Percentiles rank a stretch among this genome's conserved stretches.
Evolutionary conservation across 2,888 invertebrate genomes (phyloP).

Genomic region (Therioaphis trifolii): DNA sequence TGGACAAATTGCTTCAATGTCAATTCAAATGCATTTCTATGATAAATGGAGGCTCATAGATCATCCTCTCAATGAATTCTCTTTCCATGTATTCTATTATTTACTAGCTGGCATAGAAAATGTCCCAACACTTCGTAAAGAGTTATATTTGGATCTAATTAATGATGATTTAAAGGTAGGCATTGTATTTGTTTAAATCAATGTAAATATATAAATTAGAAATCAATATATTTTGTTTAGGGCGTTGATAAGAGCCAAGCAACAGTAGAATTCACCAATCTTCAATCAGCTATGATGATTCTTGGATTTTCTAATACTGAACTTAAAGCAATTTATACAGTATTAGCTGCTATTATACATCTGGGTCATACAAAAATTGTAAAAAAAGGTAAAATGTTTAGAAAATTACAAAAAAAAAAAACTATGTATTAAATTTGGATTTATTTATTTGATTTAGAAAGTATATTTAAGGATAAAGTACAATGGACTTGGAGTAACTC

Average conservation of each 20-base stretch:
- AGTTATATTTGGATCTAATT: conserved; percentile 83
- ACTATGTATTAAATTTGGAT: neutral
- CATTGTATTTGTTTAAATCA: neutral
- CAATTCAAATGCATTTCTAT: conserved; percentile 77
- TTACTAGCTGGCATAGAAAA: conserved; percentile 87
- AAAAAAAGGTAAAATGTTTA: conserved; percentile 42
- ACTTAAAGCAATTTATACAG: conserved; percentile 84
- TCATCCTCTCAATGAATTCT: conserved; percentile 76
- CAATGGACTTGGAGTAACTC: conserved; percentile 83
- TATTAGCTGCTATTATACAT: conserved; percentile 94
- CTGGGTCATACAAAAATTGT: conserved; percentile 82
- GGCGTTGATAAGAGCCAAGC: conserved; percentile 84
- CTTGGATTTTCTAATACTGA: conserved; percentile 83
- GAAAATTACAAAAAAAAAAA: neutral
- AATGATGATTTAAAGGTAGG: conserved; percentile 51
- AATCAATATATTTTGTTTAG: conserved; percentile 66
- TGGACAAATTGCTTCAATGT: conserved; percentile 89
- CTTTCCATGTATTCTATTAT: conserved; percentile 74
- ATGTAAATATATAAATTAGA: conserved; percentile 13
- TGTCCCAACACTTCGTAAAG: conserved; percentile 77
- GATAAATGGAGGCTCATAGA: conserved; percentile 81
- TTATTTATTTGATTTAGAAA: conserved; percentile 68
- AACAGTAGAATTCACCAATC: conserved; percentile 82
- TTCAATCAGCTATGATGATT: conserved; percentile 81
- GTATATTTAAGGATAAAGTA: conserved; percentile 68